Conservation (phyloP, 2,113 vertebrate species). For the Takifugu flavidus region DNA sequence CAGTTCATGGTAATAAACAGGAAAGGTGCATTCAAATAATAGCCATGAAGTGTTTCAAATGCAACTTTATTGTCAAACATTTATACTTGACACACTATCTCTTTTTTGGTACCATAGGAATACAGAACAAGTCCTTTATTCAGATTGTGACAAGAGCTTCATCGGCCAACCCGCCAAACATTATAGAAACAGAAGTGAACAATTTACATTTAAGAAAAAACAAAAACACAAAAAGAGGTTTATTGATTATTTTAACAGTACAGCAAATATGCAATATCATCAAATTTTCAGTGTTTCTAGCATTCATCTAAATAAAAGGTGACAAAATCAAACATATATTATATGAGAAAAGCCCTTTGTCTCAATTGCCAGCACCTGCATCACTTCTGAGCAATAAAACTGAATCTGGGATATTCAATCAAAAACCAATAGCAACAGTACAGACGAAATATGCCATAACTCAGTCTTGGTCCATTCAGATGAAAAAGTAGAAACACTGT, state of each 20-base stretch:
- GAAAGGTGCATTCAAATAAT: too few relatives aligned
- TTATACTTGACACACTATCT: not conserved
- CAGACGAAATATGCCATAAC: conserved; percentile 40
- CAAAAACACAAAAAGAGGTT: conserved; percentile 33
- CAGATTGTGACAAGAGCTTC: not conserved
- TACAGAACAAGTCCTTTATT: not conserved
- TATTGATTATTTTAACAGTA: conserved; percentile 34
- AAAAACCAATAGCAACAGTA: conserved; percentile 46
- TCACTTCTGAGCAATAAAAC: conserved; percentile 47
- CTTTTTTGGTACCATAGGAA: not conserved
- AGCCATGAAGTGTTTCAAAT: not conserved
- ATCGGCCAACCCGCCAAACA: not conserved
- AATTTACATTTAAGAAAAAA: conserved; percentile 9
- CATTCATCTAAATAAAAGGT: conserved; percentile 45
- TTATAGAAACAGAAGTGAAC: not conserved
- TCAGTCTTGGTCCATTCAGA: conserved; percentile 40
- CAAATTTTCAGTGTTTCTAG: conserved; percentile 28
- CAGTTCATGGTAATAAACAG: too few relatives aligned
- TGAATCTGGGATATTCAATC: conserved; percentile 25
- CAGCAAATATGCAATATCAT: conserved; percentile 33
- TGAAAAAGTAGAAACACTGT: conserved; percentile 26
- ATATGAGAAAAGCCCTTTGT: conserved; percentile 21
- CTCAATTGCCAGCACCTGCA: conserved; percentile 37
- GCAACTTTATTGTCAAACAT: not conserved
- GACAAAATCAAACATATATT: conserved; percentile 54